Conservation (phyloP, 2,113 vertebrate genomes). For the Ellobius talpinus region DNA sequence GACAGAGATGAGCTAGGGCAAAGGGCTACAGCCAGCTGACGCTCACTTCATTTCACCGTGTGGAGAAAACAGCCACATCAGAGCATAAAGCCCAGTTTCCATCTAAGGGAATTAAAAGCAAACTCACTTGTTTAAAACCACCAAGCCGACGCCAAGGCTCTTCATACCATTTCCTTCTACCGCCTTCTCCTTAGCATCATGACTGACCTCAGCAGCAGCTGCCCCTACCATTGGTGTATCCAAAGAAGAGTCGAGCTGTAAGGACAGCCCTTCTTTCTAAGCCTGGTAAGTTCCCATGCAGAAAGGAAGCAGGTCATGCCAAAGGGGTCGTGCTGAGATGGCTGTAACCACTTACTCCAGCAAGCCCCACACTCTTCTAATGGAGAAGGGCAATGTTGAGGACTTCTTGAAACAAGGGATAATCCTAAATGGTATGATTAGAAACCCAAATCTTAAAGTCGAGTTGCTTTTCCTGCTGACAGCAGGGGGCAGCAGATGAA, state of each 20-base stretch:
- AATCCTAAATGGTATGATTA: constrained; percentile 61
- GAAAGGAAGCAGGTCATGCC: constrained; percentile 28
- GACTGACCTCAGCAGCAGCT: constrained; percentile 2
- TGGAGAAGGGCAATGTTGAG: constrained; percentile 15
- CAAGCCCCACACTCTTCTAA: constrained; percentile 50
- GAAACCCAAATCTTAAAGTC: constrained; percentile 50
- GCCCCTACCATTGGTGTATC: background rate
- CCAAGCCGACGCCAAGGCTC: background rate
- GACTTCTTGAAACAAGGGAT: constrained; percentile 60
- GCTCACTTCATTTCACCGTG: background rate
- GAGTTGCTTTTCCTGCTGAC: constrained; percentile 18
- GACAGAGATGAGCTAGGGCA: constrained; percentile 38
- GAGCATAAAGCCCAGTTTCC: background rate
- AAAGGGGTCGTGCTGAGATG: background rate
- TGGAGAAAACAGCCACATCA: background rate
- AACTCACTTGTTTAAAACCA: constrained; percentile 45
- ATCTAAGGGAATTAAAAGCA: constrained; percentile 45
- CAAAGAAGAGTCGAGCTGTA: background rate
- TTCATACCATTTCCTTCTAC: background rate
- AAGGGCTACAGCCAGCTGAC: background rate
- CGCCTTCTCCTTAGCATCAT: background rate
- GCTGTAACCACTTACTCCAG: constrained; percentile 58
- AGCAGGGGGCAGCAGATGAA: constrained; percentile 73
- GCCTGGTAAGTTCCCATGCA: constrained; percentile 6
- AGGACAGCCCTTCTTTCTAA: constrained; percentile 12